These are phyloP conservation scores for Papilio machaon DNA, from an alignment of 1,140 invertebrate species.

Conservation along the genomic window DNA sequence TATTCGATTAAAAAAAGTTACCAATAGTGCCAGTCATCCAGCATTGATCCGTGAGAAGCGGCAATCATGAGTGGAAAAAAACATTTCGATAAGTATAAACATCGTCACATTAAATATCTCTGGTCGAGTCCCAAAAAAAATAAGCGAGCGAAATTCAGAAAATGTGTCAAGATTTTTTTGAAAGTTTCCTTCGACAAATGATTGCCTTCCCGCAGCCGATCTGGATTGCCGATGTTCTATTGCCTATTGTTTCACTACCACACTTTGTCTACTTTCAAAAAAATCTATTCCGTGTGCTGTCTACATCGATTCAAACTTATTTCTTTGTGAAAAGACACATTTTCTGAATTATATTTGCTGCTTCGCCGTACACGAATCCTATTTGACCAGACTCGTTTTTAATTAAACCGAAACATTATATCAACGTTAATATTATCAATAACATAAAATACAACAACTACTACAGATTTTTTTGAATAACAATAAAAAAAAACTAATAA, in stretches of 20 bases:
- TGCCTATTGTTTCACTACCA: constrained; percentile 65
- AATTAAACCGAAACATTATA: constrained; percentile 23
- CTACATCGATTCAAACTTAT: constrained; percentile 72
- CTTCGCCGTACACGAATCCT: constrained; percentile 60
- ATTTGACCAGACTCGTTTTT: constrained; percentile 33
- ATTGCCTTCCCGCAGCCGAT: constrained; percentile 74
- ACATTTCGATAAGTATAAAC: constrained; percentile 77
- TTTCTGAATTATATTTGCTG: constrained; percentile 85
- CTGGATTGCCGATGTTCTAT: constrained; percentile 52
- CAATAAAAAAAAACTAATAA: constrained; percentile 45
- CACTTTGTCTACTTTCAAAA: constrained; percentile 81
- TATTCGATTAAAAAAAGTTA: constrained; percentile 59
- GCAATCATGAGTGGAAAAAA: constrained; percentile 82
- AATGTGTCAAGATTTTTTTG: constrained; percentile 82
- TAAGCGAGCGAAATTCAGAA: constrained; percentile 77
- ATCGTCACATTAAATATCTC: constrained; percentile 52
- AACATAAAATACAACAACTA: constrained; percentile 71
- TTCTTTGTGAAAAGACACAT: constrained; percentile 93
- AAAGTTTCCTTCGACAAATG: constrained; percentile 80
- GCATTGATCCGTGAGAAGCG: constrained; percentile 81
- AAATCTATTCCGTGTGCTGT: constrained; percentile 75
- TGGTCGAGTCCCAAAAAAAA: constrained; percentile 49
- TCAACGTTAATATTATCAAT: constrained; percentile 43
- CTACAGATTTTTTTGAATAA: constrained; percentile 55
- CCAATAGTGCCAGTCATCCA: constrained; percentile 79